Evolutionary conservation across 2,888 invertebrate species (phyloP), one percentile per base, ranked within the genome.

Genomic region (Gari tellinella): DNA sequence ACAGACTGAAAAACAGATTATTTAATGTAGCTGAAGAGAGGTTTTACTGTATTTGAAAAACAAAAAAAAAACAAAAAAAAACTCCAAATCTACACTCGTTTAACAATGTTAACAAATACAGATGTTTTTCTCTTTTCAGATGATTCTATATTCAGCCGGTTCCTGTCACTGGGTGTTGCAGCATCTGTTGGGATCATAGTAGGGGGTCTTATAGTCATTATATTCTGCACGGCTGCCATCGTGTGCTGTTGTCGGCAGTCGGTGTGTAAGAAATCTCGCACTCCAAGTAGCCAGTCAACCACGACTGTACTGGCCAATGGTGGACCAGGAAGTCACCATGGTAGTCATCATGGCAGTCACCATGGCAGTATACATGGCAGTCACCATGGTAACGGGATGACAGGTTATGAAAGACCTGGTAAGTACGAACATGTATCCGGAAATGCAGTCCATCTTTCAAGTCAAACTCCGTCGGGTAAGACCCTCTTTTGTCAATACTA

Each of bases 161-260:
- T 90, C 69, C 80, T 90, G 64, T 84, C 88, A 0, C 84, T 91
- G 23, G 91, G 91, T 0, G 88, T 91, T n/a, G 89, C 91, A 21
- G 91, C 90, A 0, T 87, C 90, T 25, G 87, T 91, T 37, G 90
- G 89, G 41, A 90, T 91, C 65, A 87, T 90, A 0, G 90, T 90
- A 1, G 90, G 91, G 21, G 88, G 88, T 61, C 85, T 91, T 21
- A 87, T 91, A 48, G 87, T 91, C 3, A 69, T 89, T 45, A 81
- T 90, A 23, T 88, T 89, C 26, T 89, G 88, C 66, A 75, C 90
- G 15, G 87, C 88, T 8, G 89, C 89, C 21, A 67, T 90, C 17
- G 84, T 89, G 60, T 91, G 90, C 73, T 90, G 89, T 69, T 90
- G 90, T 73, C 80, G 85, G 14, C 69, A 85, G 41, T 80, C 83